Evolutionary conservation across 2,797 vertebrate genomes (phyloP).

Genomic region (Lepidocolaptes lacrymiger): DNA sequence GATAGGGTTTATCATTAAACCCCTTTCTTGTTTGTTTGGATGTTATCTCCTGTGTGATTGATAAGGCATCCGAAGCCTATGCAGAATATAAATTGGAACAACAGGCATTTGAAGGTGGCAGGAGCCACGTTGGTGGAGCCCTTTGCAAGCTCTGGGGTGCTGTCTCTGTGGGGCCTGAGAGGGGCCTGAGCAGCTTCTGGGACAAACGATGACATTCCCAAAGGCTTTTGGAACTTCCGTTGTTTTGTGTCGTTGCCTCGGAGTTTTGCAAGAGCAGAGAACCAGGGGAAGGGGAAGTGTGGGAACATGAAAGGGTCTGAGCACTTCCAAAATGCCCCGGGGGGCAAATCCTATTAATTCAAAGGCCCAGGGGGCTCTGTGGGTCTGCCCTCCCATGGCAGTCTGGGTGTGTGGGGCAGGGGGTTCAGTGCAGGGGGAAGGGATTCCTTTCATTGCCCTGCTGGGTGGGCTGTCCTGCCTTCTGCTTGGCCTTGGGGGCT

Average conservation of each 20-base stretch:
- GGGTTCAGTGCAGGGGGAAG: rapidly evolving
- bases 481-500: rapidly evolving
- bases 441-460: neutral
- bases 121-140: slow-evolving; percentile 4
- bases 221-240: neutral
- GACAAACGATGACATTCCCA: neutral
- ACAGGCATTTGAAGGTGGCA: slow-evolving; percentile 44
- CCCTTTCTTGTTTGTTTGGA: slow-evolving; percentile 43
- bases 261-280: neutral
- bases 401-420: neutral
- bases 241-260: neutral
- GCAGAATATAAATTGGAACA: slow-evolving; percentile 39
- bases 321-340: neutral
- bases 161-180: neutral
- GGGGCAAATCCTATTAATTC: neutral
- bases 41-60: slow-evolving; percentile 46
- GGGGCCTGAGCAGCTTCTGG: neutral
- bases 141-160: slow-evolving; percentile 27
- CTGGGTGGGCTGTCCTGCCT: neutral
- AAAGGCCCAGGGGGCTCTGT: neutral
- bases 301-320: neutral
- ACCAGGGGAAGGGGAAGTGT: slow-evolving; percentile 12
- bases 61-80: slow-evolving; percentile 60
- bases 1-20: slow-evolving; percentile 48
- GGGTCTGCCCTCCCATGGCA: neutral